Base-by-base conservation (phyloP, 2,888 invertebrate species). In the Ennomos erosarius region DNA sequence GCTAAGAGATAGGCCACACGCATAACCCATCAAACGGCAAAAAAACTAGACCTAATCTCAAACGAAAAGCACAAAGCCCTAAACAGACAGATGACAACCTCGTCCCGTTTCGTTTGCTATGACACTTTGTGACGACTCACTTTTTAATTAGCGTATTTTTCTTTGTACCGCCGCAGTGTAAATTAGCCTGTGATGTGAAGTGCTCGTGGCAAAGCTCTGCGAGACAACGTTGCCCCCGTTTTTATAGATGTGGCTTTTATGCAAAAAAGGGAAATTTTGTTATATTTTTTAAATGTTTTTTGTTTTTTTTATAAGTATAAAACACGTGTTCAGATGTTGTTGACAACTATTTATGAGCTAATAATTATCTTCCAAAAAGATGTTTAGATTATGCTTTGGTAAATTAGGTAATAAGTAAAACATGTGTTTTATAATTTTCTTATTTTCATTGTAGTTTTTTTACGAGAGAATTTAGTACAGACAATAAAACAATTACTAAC, bases 131-230 rank as follows among this genome's bases (percentile, higher is more conserved):
- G 88, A 82, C 81, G 87, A 78, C 82, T 85, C 87, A 78, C 75
- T 88, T 92, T 91, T 92, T 90, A 91, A 92, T 92, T 91, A 92
- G 90, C 89, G 85, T 82, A 84, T 86, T 88, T 85, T 82, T 86
- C 90, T 92, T 90, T 90, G 90, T 90, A 80, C 78, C 78, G 68
- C 74, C 70, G 74, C 74, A 71, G 78, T 78, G 84, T 79, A 88
- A 88, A 91, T 91, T 91, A 91, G 91, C 90, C 89, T 78, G 76
- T 76, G 85, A 86, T 80, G 84, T 87, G 85, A 78, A 87, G 85
- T 75, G 79, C 76, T 52, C 48, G 39, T 60, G 51, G 57, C 56
- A 63, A 66, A 66, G 64, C 57, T 50, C 63, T 58, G 59, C 45
- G 57, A 46, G 35, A 36, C 49, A 39, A 35, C 42, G 40, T 34